phyloP scores from a whole-genome alignment of 1,140 invertebrate species.

The Drosophila orena region DNA sequence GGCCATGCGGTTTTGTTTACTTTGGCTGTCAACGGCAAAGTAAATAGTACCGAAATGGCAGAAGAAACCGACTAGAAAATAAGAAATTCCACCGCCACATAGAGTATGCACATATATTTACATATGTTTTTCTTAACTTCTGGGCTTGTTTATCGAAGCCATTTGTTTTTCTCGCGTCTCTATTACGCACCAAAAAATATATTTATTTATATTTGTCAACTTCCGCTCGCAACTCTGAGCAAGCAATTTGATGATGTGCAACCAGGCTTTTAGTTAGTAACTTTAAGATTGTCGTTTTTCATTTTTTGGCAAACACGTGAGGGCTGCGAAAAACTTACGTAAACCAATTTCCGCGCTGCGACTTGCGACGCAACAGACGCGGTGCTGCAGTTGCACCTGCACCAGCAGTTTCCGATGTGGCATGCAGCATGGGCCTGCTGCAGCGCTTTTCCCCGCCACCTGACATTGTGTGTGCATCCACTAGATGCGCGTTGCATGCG shows the following conservation, averaged over 20 bases:
- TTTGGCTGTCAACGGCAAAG: constrained; percentile 8
- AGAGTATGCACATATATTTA: constrained; percentile 39
- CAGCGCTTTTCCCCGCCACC: constrained; percentile 52
- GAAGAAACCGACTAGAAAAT: constrained; percentile 14
- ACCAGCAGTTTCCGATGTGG: constrained; percentile 17
- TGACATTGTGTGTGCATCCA: constrained; percentile 54
- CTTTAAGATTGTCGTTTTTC: constrained; percentile 18
- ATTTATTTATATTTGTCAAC: constrained; percentile 61
- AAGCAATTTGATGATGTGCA: constrained; percentile 59
- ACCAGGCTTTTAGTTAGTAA: constrained; percentile 5
- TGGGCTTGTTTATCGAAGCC: constrained; percentile 36
- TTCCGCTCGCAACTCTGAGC: constrained; percentile 59
- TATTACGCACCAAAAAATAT: constrained; percentile 53
- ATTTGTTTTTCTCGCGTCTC: constrained; percentile 49
- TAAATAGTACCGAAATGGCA: constrained; percentile 26
- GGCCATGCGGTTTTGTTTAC: constrained; percentile 17
- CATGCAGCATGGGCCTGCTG: constrained; percentile 48
- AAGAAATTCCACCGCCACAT: constrained; percentile 18
- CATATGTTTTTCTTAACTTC: constrained; percentile 49
- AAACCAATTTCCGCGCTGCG: constrained; percentile 84
- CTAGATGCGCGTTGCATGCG: constrained; percentile 65
- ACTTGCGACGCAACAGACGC: constrained; percentile 67
- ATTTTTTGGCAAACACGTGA: constrained; percentile 55
- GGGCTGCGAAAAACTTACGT: constrained; percentile 75
- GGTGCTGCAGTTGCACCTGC: constrained; percentile 33